Percentiles rank a stretch among this genome's conserved stretches.
phyloP scores from a whole-genome alignment of 2,113 vertebrate genomes.

The Hipposideros armiger region DNA sequence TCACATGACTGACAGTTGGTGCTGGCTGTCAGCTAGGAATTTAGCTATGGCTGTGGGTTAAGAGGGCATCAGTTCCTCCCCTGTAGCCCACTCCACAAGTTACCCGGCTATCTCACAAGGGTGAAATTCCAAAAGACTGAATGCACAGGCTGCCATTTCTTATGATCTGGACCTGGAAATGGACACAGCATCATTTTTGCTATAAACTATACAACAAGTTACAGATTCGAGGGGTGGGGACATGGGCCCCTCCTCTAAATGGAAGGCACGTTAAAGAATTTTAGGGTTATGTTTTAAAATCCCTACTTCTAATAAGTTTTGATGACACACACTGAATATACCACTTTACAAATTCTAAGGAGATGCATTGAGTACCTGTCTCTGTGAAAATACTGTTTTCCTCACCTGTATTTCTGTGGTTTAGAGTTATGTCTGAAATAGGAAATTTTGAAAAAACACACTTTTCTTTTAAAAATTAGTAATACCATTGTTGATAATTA shows the following conservation, averaged over 20 bases:
- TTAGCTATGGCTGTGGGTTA: not conserved
- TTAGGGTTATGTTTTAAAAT: slow-evolving; percentile 2
- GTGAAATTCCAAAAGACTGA: not conserved
- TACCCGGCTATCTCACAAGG: not conserved
- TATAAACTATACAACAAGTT: not conserved
- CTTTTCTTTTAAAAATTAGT: not conserved
- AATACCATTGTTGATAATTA: not conserved
- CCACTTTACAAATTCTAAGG: not conserved
- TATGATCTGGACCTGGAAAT: not conserved
- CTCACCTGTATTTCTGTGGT: not conserved
- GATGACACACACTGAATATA: not conserved
- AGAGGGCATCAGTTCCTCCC: not conserved
- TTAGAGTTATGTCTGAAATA: not conserved
- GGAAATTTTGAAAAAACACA: not conserved
- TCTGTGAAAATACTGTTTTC: not conserved
- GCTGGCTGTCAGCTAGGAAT: not conserved
- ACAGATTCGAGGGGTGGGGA: not conserved
- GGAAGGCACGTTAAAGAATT: not conserved
- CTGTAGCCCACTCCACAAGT: not conserved
- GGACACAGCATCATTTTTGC: not conserved
- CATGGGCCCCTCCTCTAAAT: not conserved
- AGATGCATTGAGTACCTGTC: not conserved
- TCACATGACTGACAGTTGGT: not conserved
- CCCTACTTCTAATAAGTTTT: not conserved
- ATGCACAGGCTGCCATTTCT: not conserved